These are phyloP conservation scores for Amitus sp. DNA, from an alignment of 2,888 invertebrate species.

Conservation along the genomic window DNA sequence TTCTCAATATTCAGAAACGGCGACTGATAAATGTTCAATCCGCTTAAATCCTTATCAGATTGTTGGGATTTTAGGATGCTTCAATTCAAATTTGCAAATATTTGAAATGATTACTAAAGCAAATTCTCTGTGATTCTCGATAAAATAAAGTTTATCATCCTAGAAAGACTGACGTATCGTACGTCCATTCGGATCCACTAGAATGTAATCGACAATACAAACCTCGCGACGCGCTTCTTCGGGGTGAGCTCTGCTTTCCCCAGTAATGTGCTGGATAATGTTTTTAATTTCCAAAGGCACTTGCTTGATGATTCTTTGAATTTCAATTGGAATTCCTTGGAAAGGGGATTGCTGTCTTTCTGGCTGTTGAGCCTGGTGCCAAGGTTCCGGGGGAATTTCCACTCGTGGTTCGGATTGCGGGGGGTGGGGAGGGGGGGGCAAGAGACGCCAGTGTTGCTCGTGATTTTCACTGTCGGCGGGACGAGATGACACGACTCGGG, in stretches of 20 bases:
- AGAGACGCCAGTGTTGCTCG: conserved; percentile 52
- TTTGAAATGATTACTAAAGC: too few species aligned
- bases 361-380: conserved; percentile 43
- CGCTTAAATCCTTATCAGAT: too few species aligned
- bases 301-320: conserved; percentile 57
- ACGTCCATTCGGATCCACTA: too few species aligned
- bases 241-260: conserved; percentile 47
- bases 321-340: conserved; percentile 61
- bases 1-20: too few species aligned
- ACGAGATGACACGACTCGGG: too few species aligned
- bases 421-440: conserved; percentile 51
- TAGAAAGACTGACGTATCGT: too few species aligned
- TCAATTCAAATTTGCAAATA: too few species aligned
- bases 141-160: too few species aligned
- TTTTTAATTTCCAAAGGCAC: conserved; percentile 59
- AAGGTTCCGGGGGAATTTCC: conserved; percentile 45
- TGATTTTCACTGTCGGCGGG: conserved; percentile 51
- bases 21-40: too few species aligned
- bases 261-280: conserved; percentile 58
- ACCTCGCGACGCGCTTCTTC: conserved; percentile 58
- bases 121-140: too few species aligned
- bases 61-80: too few species aligned
- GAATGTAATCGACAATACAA: too few species aligned
- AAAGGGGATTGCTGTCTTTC: conserved; percentile 57
- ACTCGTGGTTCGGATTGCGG: conserved; percentile 48